A percentile compares a stretch with the other conserved stretches of the same genome.
Conservation (phyloP, 2,113 vertebrate species). For the Emydura subglobosa region DNA sequence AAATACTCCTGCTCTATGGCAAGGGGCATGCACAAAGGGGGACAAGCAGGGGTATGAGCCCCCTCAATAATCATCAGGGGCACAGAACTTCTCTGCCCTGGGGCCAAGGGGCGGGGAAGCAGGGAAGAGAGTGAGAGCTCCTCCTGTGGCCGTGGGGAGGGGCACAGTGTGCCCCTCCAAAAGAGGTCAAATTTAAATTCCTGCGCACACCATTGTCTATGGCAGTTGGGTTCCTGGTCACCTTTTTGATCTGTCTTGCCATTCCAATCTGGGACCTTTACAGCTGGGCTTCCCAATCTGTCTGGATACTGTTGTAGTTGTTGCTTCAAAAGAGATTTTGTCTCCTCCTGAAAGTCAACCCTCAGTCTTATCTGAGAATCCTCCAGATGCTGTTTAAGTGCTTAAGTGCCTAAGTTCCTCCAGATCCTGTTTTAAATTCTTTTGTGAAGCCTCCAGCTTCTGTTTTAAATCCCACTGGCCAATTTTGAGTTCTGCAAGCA, state of each 20-base stretch:
- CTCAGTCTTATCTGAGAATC: background rate
- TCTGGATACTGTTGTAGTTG: background rate
- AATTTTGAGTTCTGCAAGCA: background rate
- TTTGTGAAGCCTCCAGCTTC: background rate
- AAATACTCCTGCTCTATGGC: background rate
- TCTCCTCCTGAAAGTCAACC: background rate
- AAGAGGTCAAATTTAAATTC: too few relatives aligned
- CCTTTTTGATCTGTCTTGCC: background rate
- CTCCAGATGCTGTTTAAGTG: background rate
- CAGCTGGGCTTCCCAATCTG: background rate
- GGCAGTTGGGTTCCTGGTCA: background rate
- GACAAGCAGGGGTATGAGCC: too few relatives aligned
- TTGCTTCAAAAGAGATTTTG: background rate
- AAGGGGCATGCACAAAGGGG: too few relatives aligned
- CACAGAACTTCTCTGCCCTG: too few relatives aligned
- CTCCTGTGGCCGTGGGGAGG: too few relatives aligned
- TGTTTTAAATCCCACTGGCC: background rate
- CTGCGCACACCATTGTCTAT: background rate
- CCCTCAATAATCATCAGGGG: too few relatives aligned
- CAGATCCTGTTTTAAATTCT: background rate
- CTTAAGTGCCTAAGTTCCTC: background rate
- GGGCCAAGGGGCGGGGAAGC: too few relatives aligned
- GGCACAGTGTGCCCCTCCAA: too few relatives aligned
- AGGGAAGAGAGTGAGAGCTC: too few relatives aligned
- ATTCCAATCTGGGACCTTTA: background rate